These are phyloP conservation scores for Hippocampus comes DNA, from an alignment of 2,113 vertebrate genomes.

Conservation along the genomic window DNA sequence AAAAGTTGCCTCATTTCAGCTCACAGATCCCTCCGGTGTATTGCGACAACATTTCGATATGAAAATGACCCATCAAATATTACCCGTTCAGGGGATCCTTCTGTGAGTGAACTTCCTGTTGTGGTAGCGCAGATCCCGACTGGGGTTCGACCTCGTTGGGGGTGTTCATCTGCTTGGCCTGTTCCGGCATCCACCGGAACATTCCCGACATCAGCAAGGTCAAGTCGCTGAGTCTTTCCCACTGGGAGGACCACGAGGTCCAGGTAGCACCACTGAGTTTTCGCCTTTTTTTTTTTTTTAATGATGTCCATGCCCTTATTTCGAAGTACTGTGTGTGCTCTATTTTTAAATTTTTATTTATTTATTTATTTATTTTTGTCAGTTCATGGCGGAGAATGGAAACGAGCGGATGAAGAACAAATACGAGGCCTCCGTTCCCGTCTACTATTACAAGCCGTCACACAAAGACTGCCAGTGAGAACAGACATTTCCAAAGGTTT, in stretches of 20 bases:
- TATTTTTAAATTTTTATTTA: neutral
- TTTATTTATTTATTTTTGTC: constrained; percentile 1
- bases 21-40: no score
- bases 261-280: constrained; percentile 51
- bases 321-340: neutral
- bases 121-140: constrained; percentile 52
- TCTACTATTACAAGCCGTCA: constrained; percentile 85
- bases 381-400: constrained; percentile 82
- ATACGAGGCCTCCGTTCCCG: constrained; percentile 81
- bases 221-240: constrained; percentile 71
- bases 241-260: constrained; percentile 75
- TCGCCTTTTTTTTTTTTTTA: neutral
- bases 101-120: neutral
- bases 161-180: constrained; percentile 73
- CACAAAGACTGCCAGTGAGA: constrained; percentile 82
- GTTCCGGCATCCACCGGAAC: constrained; percentile 76
- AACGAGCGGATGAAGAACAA: constrained; percentile 75
- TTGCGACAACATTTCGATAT: no score
- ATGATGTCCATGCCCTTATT: neutral
- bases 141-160: constrained; percentile 75
- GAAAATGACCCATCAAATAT: no score
- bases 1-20: no score
- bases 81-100: no score
- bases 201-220: constrained; percentile 69
- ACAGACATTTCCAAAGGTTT: neutral